Evolutionary conservation across 2,888 invertebrate species (phyloP), one percentile per base, ranked within the genome.

Genomic region (Drosophila formosana): DNA sequence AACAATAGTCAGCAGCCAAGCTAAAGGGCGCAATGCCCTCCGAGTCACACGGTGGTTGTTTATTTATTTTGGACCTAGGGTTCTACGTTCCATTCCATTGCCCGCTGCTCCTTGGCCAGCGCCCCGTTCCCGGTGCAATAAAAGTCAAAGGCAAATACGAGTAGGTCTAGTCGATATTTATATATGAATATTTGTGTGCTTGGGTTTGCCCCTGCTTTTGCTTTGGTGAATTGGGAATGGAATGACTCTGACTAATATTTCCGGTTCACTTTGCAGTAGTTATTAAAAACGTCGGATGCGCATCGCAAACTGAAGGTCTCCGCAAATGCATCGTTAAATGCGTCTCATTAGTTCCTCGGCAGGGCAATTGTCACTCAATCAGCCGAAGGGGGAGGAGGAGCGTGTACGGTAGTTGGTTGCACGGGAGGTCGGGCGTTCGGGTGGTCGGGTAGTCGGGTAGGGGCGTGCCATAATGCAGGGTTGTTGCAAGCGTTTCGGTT

Each of bases 191-290:
- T 18, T 18, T 18, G 18, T 18, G 18, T 18, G 18, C 18, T 46
- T 56, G 50, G 55, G 49, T 45, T 52, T 65, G 53, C 46, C 58
- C 41, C 65, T 41, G 72, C 4, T 11, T 34, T 34, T 7, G 28
- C 18, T 18, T 28, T 28, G 28, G 8, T 30, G 30, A 7, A 30
- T 8, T 30, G 7, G 74, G 65, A 64, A 53, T 71, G 43, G 34
- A 50, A 65, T 75, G 76, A 78, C 74, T 78, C 76, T 66, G 74
- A 66, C 74, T 60, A 46, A 63, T 75, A 71, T 84, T 82, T 82
- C 88, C 88, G 82, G 82, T 84, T 82, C 79, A 78, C 73, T 82
- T 84, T 84, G 82, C 86, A 78, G 82, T 85, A 75, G 76, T 82
- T 85, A 85, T 84, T 88, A 76, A 76, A 84, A 77, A 66, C 23